Evolutionary conservation across 2,113 vertebrate species (phyloP).

Genomic region (Alligator sinensis): DNA sequence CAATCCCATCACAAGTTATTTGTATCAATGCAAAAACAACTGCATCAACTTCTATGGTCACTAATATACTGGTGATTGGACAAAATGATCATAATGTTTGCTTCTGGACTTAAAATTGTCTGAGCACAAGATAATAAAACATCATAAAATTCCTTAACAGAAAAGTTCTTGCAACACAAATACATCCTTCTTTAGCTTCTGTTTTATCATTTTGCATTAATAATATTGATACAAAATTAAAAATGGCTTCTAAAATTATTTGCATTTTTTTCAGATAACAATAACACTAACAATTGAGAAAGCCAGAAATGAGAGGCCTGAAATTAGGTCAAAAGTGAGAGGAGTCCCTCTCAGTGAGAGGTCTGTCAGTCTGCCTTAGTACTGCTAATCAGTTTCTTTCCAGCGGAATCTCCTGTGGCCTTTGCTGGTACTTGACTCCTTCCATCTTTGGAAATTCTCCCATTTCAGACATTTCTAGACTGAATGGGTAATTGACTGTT

Average conservation of each 20-base stretch:
- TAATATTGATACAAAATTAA: conserved; percentile 26
- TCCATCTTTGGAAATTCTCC: not conserved
- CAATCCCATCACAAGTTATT: conserved; percentile 70
- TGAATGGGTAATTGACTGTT: not conserved
- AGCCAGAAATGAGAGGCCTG: not conserved
- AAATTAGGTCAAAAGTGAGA: not conserved
- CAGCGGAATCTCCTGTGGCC: not conserved
- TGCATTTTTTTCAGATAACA: not conserved
- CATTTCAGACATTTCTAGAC: not conserved
- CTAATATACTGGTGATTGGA: conserved; percentile 64
- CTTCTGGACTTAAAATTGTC: conserved; percentile 66
- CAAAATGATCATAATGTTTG: conserved; percentile 67
- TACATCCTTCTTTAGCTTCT: conserved; percentile 39
- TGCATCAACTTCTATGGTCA: conserved; percentile 69
- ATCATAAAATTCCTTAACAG: conserved; percentile 63
- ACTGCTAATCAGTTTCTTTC: not conserved
- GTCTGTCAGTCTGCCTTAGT: not conserved
- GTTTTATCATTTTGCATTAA: conserved; percentile 27
- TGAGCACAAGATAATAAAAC: conserved; percentile 63
- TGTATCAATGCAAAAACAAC: conserved; percentile 68
- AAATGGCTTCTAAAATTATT: not conserved
- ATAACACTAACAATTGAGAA: conserved; percentile 14
- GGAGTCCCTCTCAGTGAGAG: not conserved
- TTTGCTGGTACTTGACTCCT: not conserved
- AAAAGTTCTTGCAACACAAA: conserved; percentile 63